phyloP scores from a whole-genome alignment of 2,113 vertebrate genomes.

The Pithys albifrons region DNA sequence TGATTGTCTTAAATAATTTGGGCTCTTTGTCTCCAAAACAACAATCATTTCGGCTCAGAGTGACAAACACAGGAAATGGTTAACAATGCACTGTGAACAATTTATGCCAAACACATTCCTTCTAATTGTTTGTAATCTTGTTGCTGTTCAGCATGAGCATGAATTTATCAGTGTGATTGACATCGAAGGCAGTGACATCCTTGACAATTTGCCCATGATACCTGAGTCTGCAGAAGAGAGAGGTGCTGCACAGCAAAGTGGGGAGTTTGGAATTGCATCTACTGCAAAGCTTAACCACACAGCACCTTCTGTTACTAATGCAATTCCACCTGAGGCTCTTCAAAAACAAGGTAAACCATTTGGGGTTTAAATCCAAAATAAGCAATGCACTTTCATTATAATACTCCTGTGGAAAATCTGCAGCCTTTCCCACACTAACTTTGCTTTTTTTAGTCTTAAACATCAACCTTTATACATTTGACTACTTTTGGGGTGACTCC shows the following conservation, averaged over 20 bases:
- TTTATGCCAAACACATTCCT: neutral
- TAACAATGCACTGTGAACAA: neutral
- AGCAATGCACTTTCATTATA: neutral
- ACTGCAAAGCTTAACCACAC: conserved; percentile 73
- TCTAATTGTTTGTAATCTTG: neutral
- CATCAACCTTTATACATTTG: neutral
- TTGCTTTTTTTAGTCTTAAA: neutral
- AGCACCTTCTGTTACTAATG: conserved; percentile 68
- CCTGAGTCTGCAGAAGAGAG: neutral
- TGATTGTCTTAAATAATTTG: neutral
- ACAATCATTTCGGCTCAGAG: neutral
- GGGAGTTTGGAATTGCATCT: conserved; percentile 11
- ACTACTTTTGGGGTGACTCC: neutral
- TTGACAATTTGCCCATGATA: conserved; percentile 61
- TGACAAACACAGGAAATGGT: neutral
- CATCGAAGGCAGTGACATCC: conserved; percentile 75
- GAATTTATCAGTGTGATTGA: conserved; percentile 83
- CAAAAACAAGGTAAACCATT: conserved; percentile 54
- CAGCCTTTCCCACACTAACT: neutral
- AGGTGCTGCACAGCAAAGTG: neutral
- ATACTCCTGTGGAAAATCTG: neutral
- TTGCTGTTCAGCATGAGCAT: conserved; percentile 41
- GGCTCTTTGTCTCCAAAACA: neutral
- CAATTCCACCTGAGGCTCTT: neutral
- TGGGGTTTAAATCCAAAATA: neutral